A percentile compares a stretch with the other conserved stretches of the same genome.
phyloP scores from a whole-genome alignment of 2,113 vertebrate species.

The Stigmatopora nigra region DNA sequence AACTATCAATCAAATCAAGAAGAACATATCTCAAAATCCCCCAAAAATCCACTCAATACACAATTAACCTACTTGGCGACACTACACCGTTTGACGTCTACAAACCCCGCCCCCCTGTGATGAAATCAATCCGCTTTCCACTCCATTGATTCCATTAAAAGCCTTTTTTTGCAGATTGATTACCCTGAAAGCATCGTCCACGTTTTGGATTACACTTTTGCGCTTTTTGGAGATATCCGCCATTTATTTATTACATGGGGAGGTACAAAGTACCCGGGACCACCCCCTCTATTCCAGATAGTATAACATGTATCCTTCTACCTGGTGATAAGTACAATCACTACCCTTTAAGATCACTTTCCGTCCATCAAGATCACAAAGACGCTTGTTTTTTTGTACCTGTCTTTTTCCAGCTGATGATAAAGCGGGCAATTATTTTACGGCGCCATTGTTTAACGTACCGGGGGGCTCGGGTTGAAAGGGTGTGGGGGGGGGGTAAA shows the following conservation, averaged over 20 bases:
- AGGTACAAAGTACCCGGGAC: slow-evolving; percentile 57
- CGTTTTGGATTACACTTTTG: slow-evolving; percentile 61
- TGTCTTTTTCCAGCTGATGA: slow-evolving; percentile 8
- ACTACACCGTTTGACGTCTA: slow-evolving; percentile 62
- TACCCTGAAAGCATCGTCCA: slow-evolving; percentile 65
- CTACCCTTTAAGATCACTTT: slow-evolving; percentile 45
- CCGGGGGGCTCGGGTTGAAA: slow-evolving; percentile 24
- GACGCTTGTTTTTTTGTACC: slow-evolving; percentile 10
- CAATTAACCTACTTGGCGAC: slow-evolving; percentile 65
- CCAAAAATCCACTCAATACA: slow-evolving; percentile 30
- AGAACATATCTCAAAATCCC: neutral
- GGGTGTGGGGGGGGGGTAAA: slow-evolving; percentile 14
- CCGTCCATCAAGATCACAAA: slow-evolving; percentile 44
- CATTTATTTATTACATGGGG: slow-evolving; percentile 60
- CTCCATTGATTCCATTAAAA: slow-evolving; percentile 75
- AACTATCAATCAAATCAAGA: neutral
- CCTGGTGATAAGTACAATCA: slow-evolving; percentile 54
- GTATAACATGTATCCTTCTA: slow-evolving; percentile 38
- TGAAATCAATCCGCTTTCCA: slow-evolving; percentile 64
- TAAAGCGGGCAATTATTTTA: slow-evolving; percentile 19
- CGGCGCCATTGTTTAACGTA: slow-evolving; percentile 15
- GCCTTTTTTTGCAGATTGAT: slow-evolving; percentile 75
- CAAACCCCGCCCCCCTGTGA: slow-evolving; percentile 58
- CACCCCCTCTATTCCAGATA: slow-evolving; percentile 26
- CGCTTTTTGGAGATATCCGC: slow-evolving; percentile 56